A percentile compares a stretch with the other conserved stretches of the same genome.
These are phyloP conservation scores for Orussus abietinus DNA, from an alignment of 1,140 invertebrate genomes.

Conservation along the genomic window DNA sequence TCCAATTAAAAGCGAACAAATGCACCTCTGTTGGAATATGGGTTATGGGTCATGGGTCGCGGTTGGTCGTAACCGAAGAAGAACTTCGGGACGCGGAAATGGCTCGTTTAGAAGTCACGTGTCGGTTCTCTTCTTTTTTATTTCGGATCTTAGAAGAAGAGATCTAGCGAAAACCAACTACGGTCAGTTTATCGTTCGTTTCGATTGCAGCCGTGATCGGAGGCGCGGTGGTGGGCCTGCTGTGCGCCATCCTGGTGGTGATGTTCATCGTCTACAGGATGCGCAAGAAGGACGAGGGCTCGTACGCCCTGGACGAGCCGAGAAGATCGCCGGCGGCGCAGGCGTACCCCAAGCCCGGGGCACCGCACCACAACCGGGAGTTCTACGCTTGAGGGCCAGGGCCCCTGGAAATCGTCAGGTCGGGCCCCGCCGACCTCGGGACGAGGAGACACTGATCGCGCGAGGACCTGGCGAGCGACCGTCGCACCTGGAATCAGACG, in stretches of 20 bases:
- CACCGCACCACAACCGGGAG: constrained; percentile 81
- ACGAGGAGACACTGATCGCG: constrained; percentile 19
- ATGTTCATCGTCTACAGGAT: constrained; percentile 99
- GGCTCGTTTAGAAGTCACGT: no score
- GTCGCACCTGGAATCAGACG: constrained; percentile 6
- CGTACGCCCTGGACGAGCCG: constrained; percentile 95
- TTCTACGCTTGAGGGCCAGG: constrained; percentile 83
- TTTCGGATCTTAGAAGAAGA: no score
- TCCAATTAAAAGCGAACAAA: no score
- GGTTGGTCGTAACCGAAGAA: no score
- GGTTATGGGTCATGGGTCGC: no score
- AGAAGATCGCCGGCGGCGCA: constrained; percentile 87
- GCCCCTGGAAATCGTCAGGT: constrained; percentile 9
- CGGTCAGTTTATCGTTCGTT: not conserved
- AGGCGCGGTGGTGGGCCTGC: constrained; percentile 92
- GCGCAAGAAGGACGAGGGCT: constrained; percentile 99
- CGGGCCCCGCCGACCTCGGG: constrained; percentile 3
- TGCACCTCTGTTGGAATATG: no score
- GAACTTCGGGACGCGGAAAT: no score
- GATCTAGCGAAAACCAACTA: no score
- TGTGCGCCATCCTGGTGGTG: constrained; percentile 96
- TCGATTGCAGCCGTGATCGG: constrained; percentile 88
- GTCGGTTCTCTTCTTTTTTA: no score
- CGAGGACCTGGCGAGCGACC: constrained; percentile 11
- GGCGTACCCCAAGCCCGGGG: constrained; percentile 74